Percentiles rank a stretch among this genome's conserved stretches.
These are phyloP conservation scores for Lathronympha strigana DNA, from an alignment of 2,888 invertebrate genomes.

Conservation along the genomic window DNA sequence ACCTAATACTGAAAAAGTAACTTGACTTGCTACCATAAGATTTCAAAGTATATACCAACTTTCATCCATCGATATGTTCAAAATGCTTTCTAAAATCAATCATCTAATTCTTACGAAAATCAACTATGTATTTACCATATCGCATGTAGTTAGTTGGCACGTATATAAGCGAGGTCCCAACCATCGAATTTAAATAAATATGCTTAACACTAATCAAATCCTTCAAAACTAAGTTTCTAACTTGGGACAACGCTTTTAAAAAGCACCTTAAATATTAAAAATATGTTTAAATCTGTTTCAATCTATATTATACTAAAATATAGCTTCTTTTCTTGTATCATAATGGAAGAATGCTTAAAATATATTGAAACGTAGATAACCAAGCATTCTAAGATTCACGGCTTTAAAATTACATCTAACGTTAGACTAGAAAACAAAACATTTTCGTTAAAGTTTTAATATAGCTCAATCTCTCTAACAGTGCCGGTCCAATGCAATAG, in stretches of 20 bases:
- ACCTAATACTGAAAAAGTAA: constrained; percentile 81
- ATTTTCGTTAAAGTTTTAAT: constrained; percentile 58
- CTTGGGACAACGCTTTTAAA: constrained; percentile 63
- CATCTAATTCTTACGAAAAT: constrained; percentile 4
- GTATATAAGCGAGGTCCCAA: constrained; percentile 68
- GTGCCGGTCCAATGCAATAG: constrained; percentile 59
- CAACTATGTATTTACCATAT: constrained; percentile 25
- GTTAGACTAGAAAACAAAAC: constrained; percentile 80
- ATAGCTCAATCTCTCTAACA: constrained; percentile 62
- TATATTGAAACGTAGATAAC: constrained; percentile 61
- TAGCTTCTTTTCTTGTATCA: constrained; percentile 71
- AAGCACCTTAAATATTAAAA: constrained; percentile 72
- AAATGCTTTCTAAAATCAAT: constrained; percentile 31
- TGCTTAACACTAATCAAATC: constrained; percentile 75
- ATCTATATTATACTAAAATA: constrained; percentile 64
- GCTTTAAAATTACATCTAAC: constrained; percentile 63
- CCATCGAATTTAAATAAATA: constrained; percentile 66
- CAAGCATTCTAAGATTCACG: constrained; percentile 53
- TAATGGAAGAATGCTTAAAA: constrained; percentile 74
- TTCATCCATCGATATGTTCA: constrained; percentile 66
- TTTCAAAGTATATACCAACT: constrained; percentile 65
- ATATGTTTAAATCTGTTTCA: constrained; percentile 59
- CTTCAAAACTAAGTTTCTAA: constrained; percentile 66
- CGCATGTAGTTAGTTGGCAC: constrained; percentile 67
- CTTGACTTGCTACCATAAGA: constrained; percentile 56